Evolutionary conservation across 2,113 vertebrate genomes (phyloP), one percentile per base, ranked within the genome.

Genomic region (Phylloscopus trochilus): DNA sequence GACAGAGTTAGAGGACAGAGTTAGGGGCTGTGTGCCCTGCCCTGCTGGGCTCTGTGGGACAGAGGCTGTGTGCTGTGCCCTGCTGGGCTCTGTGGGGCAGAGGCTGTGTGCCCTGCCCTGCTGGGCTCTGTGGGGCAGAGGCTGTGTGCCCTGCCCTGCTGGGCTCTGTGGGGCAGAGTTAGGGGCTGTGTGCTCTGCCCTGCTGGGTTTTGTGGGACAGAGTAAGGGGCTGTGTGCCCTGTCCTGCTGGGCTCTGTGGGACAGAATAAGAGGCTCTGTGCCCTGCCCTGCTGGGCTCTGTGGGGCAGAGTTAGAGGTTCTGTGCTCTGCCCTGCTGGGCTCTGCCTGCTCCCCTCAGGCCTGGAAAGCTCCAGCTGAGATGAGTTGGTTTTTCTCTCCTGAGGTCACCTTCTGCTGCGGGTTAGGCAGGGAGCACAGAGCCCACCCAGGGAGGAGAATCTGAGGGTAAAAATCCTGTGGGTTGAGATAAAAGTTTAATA

Each of bases 291-390:
- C 31, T 18, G 41, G 62, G 72, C 9, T 47, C 39, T 39, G 39
- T n/a, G 39, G 99, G 99, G 98, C 97, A 79, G 98, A 99, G 99
- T 99, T 98, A 98, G 98, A 78, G 35, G 30, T 49, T 51, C 43
- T 17, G 44, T n/a, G n/a, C n/a, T 51, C 5, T 21, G 55, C 31
- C 21, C 44, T 64, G 72, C 8, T 49, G 62, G 43, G 46, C n/a
- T 67, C 59, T 39, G 73, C 46, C 43, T 17, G 43, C 43, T 17
- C 17, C 35, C 28, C 37, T 41, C 44, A 30, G 44, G 46, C 46
- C 52, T 63, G 74, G 69, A n/a, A 13, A 43, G 49, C 23, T 78
- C 73, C 4, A 12, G 3, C 21, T 74, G 56, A 44, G 52, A 7
- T 18, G 3, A 9, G 22, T 5, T 80, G 2, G 0, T 62, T 56